Evolutionary conservation across 2,113 vertebrate species (phyloP).

Genomic region (Mus spicilegus): DNA sequence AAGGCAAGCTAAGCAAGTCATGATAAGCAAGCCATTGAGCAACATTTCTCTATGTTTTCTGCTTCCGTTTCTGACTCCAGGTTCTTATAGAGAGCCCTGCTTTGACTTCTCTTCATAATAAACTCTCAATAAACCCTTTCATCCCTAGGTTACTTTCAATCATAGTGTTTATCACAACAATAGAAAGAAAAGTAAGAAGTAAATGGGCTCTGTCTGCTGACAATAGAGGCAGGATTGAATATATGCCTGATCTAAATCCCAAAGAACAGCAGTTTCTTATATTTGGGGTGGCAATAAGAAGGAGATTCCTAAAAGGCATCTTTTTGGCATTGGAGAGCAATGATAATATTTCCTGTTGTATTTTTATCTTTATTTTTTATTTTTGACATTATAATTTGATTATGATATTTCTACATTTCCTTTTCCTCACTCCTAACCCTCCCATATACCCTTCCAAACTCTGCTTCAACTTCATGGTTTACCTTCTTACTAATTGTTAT

Average conservation of each 20-base stretch:
- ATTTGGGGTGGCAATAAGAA: not conserved
- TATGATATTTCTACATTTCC: not conserved
- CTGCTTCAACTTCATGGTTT: not conserved
- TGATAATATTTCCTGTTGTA: too few relatives aligned
- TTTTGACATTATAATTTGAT: not conserved
- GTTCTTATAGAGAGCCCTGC: not conserved
- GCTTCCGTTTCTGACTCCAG: not conserved
- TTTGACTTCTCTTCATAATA: not conserved
- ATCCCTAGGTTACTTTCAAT: not conserved
- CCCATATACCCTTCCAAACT: not conserved
- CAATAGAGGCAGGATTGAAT: slow-evolving; percentile 42
- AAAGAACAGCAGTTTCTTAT: not conserved
- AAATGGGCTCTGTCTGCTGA: not conserved
- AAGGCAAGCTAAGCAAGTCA: not conserved
- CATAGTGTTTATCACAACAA: not conserved
- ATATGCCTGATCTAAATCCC: not conserved
- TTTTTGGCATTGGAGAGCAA: not conserved
- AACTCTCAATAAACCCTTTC: not conserved
- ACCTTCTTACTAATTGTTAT: not conserved
- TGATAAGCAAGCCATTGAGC: not conserved
- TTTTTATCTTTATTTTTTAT: not conserved
- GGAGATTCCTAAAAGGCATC: not conserved
- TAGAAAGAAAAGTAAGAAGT: not conserved
- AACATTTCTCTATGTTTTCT: not conserved
- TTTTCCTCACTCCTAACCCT: not conserved